Evolutionary conservation across 2,888 invertebrate genomes (phyloP), one percentile per base, ranked within the genome.

Genomic region (Malachius bipustulatus): DNA sequence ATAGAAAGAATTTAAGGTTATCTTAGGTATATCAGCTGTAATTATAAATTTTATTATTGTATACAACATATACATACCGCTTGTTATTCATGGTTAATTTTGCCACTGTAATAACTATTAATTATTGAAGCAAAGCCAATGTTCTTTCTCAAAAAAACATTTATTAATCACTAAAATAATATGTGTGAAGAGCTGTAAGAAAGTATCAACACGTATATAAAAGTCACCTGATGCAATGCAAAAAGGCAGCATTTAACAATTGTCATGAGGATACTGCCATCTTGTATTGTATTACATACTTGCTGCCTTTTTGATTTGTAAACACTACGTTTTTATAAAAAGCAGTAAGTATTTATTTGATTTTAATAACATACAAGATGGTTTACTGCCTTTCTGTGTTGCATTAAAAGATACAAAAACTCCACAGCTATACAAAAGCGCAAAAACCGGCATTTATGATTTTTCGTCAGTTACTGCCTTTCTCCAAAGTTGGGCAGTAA

Each of bases 381-480:
- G n/a, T 6, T 19, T 19, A 19, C 24, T 19, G 24, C 24, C n/a
- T 19, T 19, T 19, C n/a, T 19, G 10, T 6, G 29, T 28, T 6
- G 6, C 6, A 19, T 19, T 19, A 6, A n/a, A n/a, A n/a, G 29
- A 11, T 28, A 28, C 29, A 28, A 28, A 28, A 28, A 9, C 6
- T 9, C 10, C 4, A 9, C 6, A 8, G 6, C 6, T 28, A n/a
- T 28, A 9, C 29, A 28, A 28, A 9, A 6, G 29, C 10, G 12
- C 12, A 8, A 8, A 28, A 28, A 28, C n/a, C 6, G 6, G 29
- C 4, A 28, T 28, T 28, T 28, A 8, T 9, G 29, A 9, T 28
- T 28, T 28, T 28, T 28, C 10, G 29, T n/a, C 10, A 28, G 29
- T 28, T 28, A 28, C 29, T 28, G 29, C 29, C 29, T 28, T 28